Evolutionary conservation across 1,140 invertebrate genomes (phyloP), one percentile per base, ranked within the genome.

Genomic region (Sarcophaga bullata): DNA sequence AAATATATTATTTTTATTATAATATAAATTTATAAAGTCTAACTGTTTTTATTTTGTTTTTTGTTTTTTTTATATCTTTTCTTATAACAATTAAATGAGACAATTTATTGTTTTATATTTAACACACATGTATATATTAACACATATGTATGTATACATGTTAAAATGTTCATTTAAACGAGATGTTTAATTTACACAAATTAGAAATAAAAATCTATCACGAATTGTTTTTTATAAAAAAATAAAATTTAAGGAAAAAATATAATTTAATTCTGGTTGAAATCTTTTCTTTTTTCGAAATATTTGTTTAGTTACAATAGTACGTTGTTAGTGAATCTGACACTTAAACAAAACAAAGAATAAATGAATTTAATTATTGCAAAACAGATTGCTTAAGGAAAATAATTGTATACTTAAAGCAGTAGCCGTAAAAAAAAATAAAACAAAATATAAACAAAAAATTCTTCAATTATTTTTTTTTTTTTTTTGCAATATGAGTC

Each of bases 31-130:
- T 8, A 15, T 78, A 78, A 78, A 78, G 75, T 48, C 75, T 52
- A 83, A 46, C 50, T 50, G 37, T 48, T 76, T 82, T 80, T 80
- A 17, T 82, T 83, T 82, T 62, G 7, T 80, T 82, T 81, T 10
- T 58, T 19, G 17, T 54, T n/a, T 15, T 48, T 78, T 48, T 48
- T 10, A 17, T 17, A 0, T 48, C 4, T n/a, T 9, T 78, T 78
- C n/a, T 47, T 19, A 17, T 80, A 19, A 47, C 15, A 68, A 10
- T 81, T 68, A 72, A 81, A 72, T 47, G 19, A 81, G 50, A 80
- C 80, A 48, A n/a, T 62, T 8, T 58, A 19, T 68, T 19, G 7
- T 68, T 68, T 58, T 58, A 15, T 17, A 68, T 19, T 68, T 19
- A 68, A 68, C 1, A n/a, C n/a, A n/a, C n/a, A n/a, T n/a, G n/a